Percentiles rank a stretch among this genome's conserved stretches.
These are phyloP conservation scores for Sebastes nivosus DNA, from an alignment of 2,797 vertebrate genomes.

Conservation along the genomic window DNA sequence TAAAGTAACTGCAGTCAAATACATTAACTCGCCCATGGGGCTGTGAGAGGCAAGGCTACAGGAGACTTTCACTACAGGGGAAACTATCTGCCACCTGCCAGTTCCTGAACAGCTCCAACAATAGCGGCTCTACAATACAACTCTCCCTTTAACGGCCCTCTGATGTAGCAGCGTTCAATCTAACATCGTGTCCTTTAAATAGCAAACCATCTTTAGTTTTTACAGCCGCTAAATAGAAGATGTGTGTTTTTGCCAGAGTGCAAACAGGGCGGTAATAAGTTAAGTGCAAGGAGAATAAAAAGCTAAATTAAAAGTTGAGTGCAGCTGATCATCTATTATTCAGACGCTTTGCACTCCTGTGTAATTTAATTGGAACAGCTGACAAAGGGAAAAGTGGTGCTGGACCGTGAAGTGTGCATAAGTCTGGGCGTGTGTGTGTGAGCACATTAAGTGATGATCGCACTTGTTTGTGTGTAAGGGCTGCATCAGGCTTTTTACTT, in stretches of 20 bases:
- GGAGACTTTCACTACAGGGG: slow-evolving; percentile 46
- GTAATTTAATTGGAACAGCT: slow-evolving; percentile 77
- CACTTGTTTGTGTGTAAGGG: slow-evolving; percentile 17
- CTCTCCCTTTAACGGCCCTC: background rate
- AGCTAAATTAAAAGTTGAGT: slow-evolving; percentile 53
- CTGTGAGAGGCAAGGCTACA: background rate
- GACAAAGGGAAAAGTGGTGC: slow-evolving; percentile 58
- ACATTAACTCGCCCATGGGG: background rate
- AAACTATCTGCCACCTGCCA: slow-evolving; percentile 41
- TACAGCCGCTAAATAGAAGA: background rate
- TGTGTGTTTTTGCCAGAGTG: background rate
- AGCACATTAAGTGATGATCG: background rate
- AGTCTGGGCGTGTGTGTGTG: background rate
- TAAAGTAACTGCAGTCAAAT: background rate
- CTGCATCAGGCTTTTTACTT: slow-evolving; percentile 47
- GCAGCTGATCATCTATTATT: slow-evolving; percentile 77
- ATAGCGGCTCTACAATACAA: background rate
- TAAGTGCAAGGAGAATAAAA: background rate
- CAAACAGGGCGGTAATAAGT: background rate
- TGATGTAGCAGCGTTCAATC: background rate
- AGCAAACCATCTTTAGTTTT: background rate
- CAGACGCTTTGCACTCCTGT: slow-evolving; percentile 52
- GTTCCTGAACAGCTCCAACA: slow-evolving; percentile 29
- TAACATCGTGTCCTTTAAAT: background rate
- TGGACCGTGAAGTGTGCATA: slow-evolving; percentile 49